Conservation (phyloP, 30 jellyfish, hydroid and myxozoan genomes). For the Euphysa ruthae region DNA sequence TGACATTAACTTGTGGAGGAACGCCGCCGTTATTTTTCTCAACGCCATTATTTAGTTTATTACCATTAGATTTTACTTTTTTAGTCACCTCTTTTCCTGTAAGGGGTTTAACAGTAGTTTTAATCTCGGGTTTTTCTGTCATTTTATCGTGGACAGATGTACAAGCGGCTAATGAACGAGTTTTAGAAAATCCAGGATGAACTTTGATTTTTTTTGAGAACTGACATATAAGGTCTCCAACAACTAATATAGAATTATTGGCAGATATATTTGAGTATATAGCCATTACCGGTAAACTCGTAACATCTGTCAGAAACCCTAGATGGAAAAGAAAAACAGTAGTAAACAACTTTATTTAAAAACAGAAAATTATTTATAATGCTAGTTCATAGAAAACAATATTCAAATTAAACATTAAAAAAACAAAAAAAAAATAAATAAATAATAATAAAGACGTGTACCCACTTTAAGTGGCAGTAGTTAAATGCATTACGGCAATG, state of each 20-base stretch:
- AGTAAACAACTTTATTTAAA: too few species aligned
- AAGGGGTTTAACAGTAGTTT: slow-evolving; percentile 29
- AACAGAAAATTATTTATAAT: too few species aligned
- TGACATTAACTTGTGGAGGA: slow-evolving; percentile 25
- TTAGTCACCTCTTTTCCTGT: background rate
- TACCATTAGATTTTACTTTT: background rate
- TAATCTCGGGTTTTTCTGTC: slow-evolving; percentile 6
- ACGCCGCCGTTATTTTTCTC: slow-evolving; percentile 28
- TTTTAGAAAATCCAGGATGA: background rate
- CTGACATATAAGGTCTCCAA: slow-evolving; percentile 67
- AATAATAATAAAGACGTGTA: too few species aligned
- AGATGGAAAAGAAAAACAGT: background rate
- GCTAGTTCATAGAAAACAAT: too few species aligned
- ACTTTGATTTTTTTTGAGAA: background rate
- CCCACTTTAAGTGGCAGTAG: too few species aligned
- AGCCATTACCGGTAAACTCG: slow-evolving; percentile 56
- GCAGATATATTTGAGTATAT: slow-evolving; percentile 45
- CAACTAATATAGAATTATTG: slow-evolving; percentile 46
- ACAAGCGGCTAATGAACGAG: slow-evolving; percentile 65
- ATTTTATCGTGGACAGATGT: slow-evolving; percentile 38
- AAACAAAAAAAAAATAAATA: too few species aligned
- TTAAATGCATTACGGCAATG: too few species aligned
- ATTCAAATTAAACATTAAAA: too few species aligned
- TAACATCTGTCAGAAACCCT: slow-evolving; percentile 70
- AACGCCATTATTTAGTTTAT: too few species aligned